phyloP scores from a whole-genome alignment of 2,888 invertebrate genomes.

The Athalia cordata region DNA sequence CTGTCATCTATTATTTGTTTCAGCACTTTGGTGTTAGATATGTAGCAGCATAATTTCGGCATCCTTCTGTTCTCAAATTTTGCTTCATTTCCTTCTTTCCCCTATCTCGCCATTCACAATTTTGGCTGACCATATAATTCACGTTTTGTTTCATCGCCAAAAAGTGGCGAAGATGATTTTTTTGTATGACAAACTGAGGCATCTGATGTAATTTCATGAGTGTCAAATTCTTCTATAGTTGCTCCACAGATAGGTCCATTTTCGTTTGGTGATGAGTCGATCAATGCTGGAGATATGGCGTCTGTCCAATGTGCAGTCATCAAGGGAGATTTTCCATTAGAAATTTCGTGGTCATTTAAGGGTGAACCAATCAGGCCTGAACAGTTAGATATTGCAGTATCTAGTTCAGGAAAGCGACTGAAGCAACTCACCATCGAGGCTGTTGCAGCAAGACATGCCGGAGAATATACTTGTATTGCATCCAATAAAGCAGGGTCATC shows the following conservation, averaged over 20 bases:
- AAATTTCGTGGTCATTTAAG: conserved; percentile 83
- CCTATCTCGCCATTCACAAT: background rate
- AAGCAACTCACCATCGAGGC: conserved; percentile 80
- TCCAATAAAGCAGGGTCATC: conserved; percentile 79
- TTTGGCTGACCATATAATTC: background rate
- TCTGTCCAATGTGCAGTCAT: conserved; percentile 84
- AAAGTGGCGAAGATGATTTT: background rate
- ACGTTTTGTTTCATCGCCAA: background rate
- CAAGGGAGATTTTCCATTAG: conserved; percentile 86
- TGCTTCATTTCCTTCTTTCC: conserved; percentile 7
- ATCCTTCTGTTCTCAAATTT: conserved; percentile 2
- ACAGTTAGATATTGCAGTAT: conserved; percentile 61
- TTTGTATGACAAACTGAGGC: background rate
- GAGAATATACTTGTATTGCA: conserved; percentile 83
- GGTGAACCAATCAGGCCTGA: conserved; percentile 65
- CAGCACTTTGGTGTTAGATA: conserved; percentile 28
- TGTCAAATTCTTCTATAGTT: conserved; percentile 73
- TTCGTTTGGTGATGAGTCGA: conserved; percentile 84
- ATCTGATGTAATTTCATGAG: conserved; percentile 2
- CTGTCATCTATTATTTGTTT: conserved; percentile 19
- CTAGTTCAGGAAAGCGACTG: conserved; percentile 65
- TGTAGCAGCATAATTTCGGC: conserved; percentile 13
- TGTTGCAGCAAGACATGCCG: conserved; percentile 81
- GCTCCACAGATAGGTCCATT: conserved; percentile 84
- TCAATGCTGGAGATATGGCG: conserved; percentile 86